A percentile compares a stretch with the other conserved stretches of the same genome.
These are phyloP conservation scores for Pogonognathellus flavescens DNA, from an alignment of 1,140 invertebrate species.

Conservation along the genomic window DNA sequence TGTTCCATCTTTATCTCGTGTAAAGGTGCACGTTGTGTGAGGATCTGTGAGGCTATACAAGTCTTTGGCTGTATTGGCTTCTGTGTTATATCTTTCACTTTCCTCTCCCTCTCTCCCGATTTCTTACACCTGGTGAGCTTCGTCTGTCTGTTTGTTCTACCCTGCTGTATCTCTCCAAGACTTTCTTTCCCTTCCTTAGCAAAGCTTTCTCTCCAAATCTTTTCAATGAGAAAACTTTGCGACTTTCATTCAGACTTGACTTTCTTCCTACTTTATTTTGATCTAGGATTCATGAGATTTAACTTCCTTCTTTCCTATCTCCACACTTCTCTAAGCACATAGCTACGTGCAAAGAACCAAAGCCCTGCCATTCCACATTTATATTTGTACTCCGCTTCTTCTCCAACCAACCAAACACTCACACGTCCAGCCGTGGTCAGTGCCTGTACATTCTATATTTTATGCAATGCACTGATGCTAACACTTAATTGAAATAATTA, in stretches of 20 bases:
- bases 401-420: not conserved
- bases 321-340: too few species aligned
- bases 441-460: too few species aligned
- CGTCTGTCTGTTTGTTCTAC: not conserved
- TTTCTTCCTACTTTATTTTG: slow-evolving; percentile 49
- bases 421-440: too few species aligned
- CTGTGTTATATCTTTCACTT: slow-evolving; percentile 6
- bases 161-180: slow-evolving; percentile 11
- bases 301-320: not conserved
- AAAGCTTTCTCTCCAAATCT: slow-evolving; percentile 51
- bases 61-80: too few species aligned
- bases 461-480: too few species aligned
- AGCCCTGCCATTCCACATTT: not conserved
- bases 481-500: too few species aligned
- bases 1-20: too few species aligned
- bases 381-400: not conserved
- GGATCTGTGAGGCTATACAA: too few species aligned
- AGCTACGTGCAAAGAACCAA: not conserved
- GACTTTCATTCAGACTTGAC: slow-evolving; percentile 40
- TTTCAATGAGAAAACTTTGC: slow-evolving; percentile 59
- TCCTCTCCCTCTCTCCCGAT: slow-evolving; percentile 12
- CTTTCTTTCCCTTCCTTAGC: slow-evolving; percentile 17
- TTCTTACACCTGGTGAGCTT: slow-evolving; percentile 22
- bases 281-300: slow-evolving; percentile 57
- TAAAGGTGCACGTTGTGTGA: too few species aligned